Base-by-base conservation (phyloP, 2,797 vertebrate species). In the Pagetopsis macropterus region DNA sequence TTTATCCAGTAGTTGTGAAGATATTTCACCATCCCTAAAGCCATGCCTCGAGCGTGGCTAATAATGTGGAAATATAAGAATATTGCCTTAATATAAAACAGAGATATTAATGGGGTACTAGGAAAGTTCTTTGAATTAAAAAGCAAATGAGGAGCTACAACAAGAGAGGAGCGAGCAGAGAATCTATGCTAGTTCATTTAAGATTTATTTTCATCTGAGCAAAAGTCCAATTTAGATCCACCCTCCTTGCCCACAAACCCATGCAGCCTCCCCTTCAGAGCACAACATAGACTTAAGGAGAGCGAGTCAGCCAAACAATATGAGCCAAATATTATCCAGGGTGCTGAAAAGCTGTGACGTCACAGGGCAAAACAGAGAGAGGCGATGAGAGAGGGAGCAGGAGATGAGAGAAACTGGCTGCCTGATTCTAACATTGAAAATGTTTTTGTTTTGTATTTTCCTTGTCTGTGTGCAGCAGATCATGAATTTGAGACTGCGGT, bases 231-330 rank as follows among this genome's bases (percentile, higher is more conserved):
- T 89, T 87, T 84, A 70, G 76, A 72, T 76, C 76, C 61, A 78
- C 45, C 72, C 74, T 78, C 64, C 69, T 79, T 81, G 86, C 84
- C 87, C 80, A 71, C 70, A 86, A 68, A 70, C 27, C 70, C 68
- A 76, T 72, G 68, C 63, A 21, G 60, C n/a, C 65, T 78, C 75
- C 65, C 51, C 73, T 70, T 78, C 48, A 65, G 56, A 65, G 52
- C 50, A 59, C 68, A 84, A 79, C 82, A 78, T 74, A 86, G 3
- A 87, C 78, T 88, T 87, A 88, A 91, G 82, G 86, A 84, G 87
- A 83, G 72, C 72, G 82, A 89, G 82, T 84, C 89, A 86, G 85
- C 72, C 71, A 49, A 78, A 71, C 73, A 81, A 79, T 83, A 81
- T 72, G 73, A 84, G 68, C 65, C 70, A 84, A 84, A 89, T 87